Evolutionary conservation across 2,888 invertebrate species (phyloP).

Genomic region (Altica lythri): DNA sequence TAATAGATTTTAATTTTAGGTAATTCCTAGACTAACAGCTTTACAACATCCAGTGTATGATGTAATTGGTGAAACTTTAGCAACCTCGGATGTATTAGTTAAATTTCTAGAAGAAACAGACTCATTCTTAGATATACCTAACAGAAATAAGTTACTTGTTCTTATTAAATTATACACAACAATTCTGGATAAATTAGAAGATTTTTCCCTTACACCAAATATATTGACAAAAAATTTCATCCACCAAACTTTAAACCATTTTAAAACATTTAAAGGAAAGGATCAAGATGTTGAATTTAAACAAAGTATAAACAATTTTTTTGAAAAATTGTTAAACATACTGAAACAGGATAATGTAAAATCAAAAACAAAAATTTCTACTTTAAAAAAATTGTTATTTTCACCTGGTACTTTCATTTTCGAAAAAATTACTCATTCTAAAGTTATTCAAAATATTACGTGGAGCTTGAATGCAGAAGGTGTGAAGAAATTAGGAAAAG

Average conservation of each 20-base stretch:
- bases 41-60: slow-evolving; percentile 70
- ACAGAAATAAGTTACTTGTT: slow-evolving; percentile 65
- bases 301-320: slow-evolving; percentile 62
- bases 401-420: slow-evolving; percentile 75
- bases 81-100: slow-evolving; percentile 59
- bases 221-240: slow-evolving; percentile 69
- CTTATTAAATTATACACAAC: slow-evolving; percentile 64
- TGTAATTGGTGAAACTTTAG: slow-evolving; percentile 62
- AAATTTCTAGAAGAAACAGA: slow-evolving; percentile 65
- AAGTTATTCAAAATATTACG: slow-evolving; percentile 68
- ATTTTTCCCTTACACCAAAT: slow-evolving; percentile 60
- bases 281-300: slow-evolving; percentile 65
- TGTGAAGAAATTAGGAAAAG: slow-evolving; percentile 66
- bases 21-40: slow-evolving; percentile 63
- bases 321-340: slow-evolving; percentile 60
- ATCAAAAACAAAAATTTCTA: slow-evolving; percentile 61
- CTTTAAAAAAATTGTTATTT: slow-evolving; percentile 68
- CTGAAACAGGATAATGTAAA: slow-evolving; percentile 60
- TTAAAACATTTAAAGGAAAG: slow-evolving; percentile 62
- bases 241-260: slow-evolving; percentile 66
- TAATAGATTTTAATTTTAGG: slow-evolving; percentile 56
- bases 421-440: slow-evolving; percentile 72
- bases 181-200: slow-evolving; percentile 58
- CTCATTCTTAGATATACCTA: slow-evolving; percentile 59
- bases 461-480: slow-evolving; percentile 64